Conservation (phyloP, 2,113 vertebrate species). For the Psephotus haematonotus region DNA sequence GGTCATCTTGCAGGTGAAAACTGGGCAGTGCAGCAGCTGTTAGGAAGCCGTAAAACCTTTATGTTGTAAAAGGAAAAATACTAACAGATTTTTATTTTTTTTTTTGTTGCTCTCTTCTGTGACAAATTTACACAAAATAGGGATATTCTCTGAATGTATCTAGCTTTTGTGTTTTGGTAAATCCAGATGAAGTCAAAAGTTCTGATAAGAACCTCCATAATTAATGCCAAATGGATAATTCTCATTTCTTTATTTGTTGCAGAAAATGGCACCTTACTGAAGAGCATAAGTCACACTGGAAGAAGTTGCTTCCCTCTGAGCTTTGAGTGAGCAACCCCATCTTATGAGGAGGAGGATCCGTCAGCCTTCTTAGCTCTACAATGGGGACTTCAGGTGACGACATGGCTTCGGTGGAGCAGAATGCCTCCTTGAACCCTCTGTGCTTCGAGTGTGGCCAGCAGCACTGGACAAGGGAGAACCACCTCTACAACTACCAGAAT, state of each 20-base stretch:
- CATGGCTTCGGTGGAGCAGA: conserved; percentile 80
- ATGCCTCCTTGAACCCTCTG: conserved; percentile 85
- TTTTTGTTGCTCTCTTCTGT: background rate
- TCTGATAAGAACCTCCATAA: background rate
- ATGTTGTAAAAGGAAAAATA: background rate
- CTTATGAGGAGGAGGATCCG: background rate
- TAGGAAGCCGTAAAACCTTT: background rate
- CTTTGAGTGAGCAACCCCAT: background rate
- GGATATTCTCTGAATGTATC: background rate
- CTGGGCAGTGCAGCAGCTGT: background rate
- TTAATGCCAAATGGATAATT: background rate
- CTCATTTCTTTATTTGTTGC: conserved; percentile 5
- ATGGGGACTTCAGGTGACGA: conserved; percentile 91
- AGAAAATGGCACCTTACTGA: conserved; percentile 43
- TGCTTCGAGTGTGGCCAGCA: conserved; percentile 95
- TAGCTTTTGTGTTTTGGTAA: background rate
- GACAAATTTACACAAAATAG: background rate
- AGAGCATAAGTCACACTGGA: background rate
- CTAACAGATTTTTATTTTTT: background rate
- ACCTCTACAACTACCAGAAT: conserved; percentile 95
- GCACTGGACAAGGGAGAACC: conserved; percentile 94
- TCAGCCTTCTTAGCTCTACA: background rate
- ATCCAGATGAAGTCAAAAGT: background rate
- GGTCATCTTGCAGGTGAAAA: conserved; percentile 4
- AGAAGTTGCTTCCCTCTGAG: background rate